A percentile compares a stretch with the other conserved stretches of the same genome.
phyloP scores from a whole-genome alignment of 2,113 vertebrate genomes.

The Cinclus mexicanus region DNA sequence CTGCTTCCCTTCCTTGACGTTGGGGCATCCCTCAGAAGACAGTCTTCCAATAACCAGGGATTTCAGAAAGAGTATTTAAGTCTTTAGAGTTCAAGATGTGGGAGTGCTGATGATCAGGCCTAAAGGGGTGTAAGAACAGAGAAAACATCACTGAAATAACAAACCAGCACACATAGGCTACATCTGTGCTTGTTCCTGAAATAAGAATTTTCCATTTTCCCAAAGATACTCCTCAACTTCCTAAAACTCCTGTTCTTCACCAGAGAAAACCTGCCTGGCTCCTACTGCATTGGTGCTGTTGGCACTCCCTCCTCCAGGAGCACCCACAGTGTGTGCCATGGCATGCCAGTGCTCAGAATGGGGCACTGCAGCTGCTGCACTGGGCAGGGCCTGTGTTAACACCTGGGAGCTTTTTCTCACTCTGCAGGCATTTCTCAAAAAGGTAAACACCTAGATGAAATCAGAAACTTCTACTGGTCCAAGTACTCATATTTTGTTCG shows the following conservation, averaged over 20 bases:
- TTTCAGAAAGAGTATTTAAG: background rate
- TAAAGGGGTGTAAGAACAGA: background rate
- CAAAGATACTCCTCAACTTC: background rate
- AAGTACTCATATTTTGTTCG: background rate
- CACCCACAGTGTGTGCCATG: fast-evolving
- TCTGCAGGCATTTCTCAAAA: background rate
- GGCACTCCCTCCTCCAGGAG: background rate
- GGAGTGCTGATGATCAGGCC: background rate
- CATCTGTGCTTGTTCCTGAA: fast-evolving
- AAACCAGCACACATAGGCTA: fast-evolving
- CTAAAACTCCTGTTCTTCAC: background rate
- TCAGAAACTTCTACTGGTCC: background rate
- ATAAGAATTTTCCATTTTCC: background rate
- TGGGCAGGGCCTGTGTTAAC: fast-evolving
- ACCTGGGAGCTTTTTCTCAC: background rate
- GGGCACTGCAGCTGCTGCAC: background rate
- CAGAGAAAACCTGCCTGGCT: background rate
- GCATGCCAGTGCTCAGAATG: background rate
- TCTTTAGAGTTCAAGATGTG: background rate
- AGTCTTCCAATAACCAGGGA: background rate
- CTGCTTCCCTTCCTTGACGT: background rate
- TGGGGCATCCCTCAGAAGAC: background rate
- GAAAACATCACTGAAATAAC: background rate
- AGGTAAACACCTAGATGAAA: background rate
- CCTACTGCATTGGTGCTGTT: too few species aligned